These are phyloP conservation scores for Zonitis immaculata DNA, from an alignment of 2,888 invertebrate genomes.

Conservation along the genomic window DNA sequence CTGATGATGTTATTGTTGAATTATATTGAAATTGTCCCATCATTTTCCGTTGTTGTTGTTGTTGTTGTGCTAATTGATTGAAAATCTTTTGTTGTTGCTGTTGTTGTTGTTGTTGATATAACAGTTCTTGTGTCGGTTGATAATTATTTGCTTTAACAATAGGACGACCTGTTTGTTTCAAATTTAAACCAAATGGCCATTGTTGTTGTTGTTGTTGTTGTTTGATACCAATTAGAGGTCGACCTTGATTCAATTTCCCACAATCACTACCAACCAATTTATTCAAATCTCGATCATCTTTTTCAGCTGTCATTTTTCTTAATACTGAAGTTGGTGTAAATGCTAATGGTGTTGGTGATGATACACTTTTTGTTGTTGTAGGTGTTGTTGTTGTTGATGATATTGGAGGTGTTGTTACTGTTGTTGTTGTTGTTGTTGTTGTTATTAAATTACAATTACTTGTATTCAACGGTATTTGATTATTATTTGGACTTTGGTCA, in stretches of 20 bases:
- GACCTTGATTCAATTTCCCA: slow-evolving; percentile 38
- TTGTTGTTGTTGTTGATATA: slow-evolving; percentile 42
- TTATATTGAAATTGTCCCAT: slow-evolving; percentile 23
- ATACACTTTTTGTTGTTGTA: slow-evolving; percentile 49
- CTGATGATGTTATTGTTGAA: slow-evolving; percentile 28
- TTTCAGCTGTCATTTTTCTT: slow-evolving; percentile 91
- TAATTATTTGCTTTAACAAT: slow-evolving; percentile 55
- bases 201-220: slow-evolving; percentile 30
- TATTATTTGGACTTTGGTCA: slow-evolving; percentile 30
- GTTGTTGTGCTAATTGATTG: slow-evolving; percentile 38
- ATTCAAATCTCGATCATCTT: slow-evolving; percentile 52
- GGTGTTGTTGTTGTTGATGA: slow-evolving; percentile 24
- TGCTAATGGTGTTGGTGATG: slow-evolving; percentile 68
- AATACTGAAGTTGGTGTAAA: slow-evolving; percentile 93
- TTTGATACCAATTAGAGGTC: slow-evolving; percentile 45
- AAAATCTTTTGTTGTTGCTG: slow-evolving; percentile 30
- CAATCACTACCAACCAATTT: slow-evolving; percentile 14
- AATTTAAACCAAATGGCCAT: slow-evolving; percentile 27
- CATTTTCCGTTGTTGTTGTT: slow-evolving; percentile 11
- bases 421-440: slow-evolving; percentile 53
- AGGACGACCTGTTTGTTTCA: slow-evolving; percentile 50
- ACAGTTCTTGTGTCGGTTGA: slow-evolving; percentile 38
- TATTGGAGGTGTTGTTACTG: slow-evolving; percentile 29
- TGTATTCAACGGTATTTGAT: not conserved
- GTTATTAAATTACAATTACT: slow-evolving; percentile 68